A percentile compares a stretch with the other conserved stretches of the same genome.
phyloP scores from a whole-genome alignment of 2,113 vertebrate genomes.

The Zosterops japonicus region DNA sequence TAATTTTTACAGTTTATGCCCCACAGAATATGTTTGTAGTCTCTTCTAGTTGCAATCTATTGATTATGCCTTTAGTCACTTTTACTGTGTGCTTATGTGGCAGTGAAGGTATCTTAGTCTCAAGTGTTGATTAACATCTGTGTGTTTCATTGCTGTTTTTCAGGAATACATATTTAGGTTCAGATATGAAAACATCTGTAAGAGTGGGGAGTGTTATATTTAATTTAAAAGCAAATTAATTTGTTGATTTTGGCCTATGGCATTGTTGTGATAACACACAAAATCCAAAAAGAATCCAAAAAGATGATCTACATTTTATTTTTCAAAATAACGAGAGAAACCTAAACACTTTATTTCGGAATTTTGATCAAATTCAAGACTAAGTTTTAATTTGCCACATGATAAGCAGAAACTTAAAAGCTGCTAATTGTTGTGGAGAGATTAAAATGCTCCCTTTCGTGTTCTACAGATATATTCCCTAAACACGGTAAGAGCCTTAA shows the following conservation, averaged over 20 bases:
- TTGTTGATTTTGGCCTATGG: neutral
- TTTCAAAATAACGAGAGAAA: neutral
- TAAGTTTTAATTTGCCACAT: neutral
- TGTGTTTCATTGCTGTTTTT: neutral
- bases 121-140: neutral
- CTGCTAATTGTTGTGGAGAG: conserved; percentile 32
- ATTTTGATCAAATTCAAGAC: neutral
- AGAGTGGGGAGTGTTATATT: neutral
- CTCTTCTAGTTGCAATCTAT: neutral
- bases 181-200: neutral
- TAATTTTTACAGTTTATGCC: neutral
- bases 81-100: neutral
- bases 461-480: conserved; percentile 71
- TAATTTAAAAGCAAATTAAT: neutral
- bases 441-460: conserved; percentile 72
- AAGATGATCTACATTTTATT: neutral
- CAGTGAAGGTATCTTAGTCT: neutral
- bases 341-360: neutral
- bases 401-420: neutral
- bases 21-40: neutral
- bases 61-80: neutral
- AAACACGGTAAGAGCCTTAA: conserved; percentile 51
- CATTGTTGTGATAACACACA: neutral
- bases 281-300: neutral
- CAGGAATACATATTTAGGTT: neutral